Conservation (phyloP, 1,140 invertebrate genomes). For the Saccostrea glomerata region DNA sequence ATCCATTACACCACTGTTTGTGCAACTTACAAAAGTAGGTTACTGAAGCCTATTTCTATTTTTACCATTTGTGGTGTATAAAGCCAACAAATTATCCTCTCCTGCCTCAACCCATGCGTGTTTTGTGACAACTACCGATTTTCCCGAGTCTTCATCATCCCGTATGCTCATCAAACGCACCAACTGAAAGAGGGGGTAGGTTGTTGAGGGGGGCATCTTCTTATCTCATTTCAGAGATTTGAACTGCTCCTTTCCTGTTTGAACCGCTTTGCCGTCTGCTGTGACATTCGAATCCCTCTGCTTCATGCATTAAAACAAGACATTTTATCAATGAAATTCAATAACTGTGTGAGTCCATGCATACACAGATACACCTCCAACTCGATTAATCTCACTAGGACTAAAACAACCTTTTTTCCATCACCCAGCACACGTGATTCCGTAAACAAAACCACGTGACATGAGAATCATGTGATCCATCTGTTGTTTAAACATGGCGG, state of each 20-base stretch:
- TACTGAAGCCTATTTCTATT: too few species aligned
- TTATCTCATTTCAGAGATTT: not conserved
- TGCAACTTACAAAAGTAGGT: too few species aligned
- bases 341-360: too few species aligned
- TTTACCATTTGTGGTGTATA: constrained; percentile 68
- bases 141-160: constrained; percentile 43
- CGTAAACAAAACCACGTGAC: constrained; percentile 18
- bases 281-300: not conserved
- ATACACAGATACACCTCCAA: too few species aligned
- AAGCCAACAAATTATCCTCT: constrained; percentile 67
- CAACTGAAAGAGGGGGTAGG: constrained; percentile 66
- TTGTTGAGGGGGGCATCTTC: constrained; percentile 5
- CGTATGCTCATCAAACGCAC: constrained; percentile 64
- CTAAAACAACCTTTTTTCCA: too few species aligned
- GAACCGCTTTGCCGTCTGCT: not conserved
- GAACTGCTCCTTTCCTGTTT: not conserved
- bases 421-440: not conserved
- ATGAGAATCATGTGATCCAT: not conserved
- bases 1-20: too few species aligned
- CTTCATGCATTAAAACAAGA: not conserved
- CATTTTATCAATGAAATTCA: too few species aligned
- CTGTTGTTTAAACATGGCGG: not conserved
- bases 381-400: too few species aligned
- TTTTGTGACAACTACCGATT: constrained; percentile 49
- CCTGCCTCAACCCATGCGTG: constrained; percentile 71